Percentiles rank a stretch among this genome's conserved stretches.
These are phyloP conservation scores for Diaphora mendica DNA, from an alignment of 2,888 invertebrate species.

Conservation along the genomic window DNA sequence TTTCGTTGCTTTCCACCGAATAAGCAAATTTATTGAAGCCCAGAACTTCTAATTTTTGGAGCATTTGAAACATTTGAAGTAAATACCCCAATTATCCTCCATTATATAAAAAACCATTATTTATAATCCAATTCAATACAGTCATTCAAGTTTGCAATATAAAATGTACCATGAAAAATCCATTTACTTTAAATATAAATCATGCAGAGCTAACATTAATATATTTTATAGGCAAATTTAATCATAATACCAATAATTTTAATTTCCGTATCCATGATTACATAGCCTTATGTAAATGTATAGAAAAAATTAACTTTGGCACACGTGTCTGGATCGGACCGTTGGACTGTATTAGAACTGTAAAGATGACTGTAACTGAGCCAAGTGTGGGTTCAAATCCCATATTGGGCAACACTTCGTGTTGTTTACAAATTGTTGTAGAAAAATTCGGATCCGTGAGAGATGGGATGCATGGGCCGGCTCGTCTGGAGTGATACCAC, in stretches of 20 bases:
- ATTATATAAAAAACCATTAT: not conserved
- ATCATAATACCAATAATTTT: constrained; percentile 28
- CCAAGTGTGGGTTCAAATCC: not conserved
- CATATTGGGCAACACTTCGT: not conserved
- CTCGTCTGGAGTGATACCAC: too few relatives aligned
- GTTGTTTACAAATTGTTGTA: too few relatives aligned
- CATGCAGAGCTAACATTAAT: constrained; percentile 5
- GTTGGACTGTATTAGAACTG: not conserved
- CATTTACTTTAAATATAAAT: constrained; percentile 45
- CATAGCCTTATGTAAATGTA: constrained; percentile 1
- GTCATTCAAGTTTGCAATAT: not conserved
- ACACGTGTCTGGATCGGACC: not conserved
- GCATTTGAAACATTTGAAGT: too few relatives aligned
- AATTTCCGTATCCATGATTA: constrained; percentile 15
- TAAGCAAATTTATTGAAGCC: too few relatives aligned
- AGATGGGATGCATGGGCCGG: too few relatives aligned
- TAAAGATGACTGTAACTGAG: not conserved
- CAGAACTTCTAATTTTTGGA: too few relatives aligned
- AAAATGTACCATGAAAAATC: constrained; percentile 37
- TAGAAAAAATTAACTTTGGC: not conserved
- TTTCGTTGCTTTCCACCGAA: too few relatives aligned
- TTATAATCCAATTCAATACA: not conserved
- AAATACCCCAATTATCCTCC: too few relatives aligned
- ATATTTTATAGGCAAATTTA: constrained; percentile 22
- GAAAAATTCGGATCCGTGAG: too few relatives aligned